Evolutionary conservation across 2,888 invertebrate genomes (phyloP).

Genomic region (Osmoderma eremita): DNA sequence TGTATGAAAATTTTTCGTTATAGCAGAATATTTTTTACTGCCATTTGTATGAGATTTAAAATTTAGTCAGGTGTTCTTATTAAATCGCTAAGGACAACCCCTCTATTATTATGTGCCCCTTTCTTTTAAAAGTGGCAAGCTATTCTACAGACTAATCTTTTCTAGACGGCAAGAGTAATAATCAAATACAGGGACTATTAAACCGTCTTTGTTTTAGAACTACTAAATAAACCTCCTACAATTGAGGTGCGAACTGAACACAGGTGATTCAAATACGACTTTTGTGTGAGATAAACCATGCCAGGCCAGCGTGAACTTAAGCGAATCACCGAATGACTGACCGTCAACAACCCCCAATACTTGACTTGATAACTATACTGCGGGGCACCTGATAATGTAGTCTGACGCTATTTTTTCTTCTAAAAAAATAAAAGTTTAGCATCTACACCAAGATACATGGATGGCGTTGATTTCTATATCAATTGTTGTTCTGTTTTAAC

Average conservation of each 20-base stretch:
- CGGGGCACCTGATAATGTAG: conserved; percentile 55
- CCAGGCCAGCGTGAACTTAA: conserved; percentile 30
- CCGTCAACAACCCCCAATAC: conserved; percentile 35
- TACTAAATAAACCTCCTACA: conserved; percentile 55
- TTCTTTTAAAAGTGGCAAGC: conserved; percentile 14
- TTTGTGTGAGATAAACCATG: conserved; percentile 46
- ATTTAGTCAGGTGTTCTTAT: background rate
- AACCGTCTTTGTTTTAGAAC: conserved; percentile 50
- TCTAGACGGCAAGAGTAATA: conserved; percentile 38
- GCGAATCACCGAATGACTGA: conserved; percentile 16
- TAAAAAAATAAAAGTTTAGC: conserved; percentile 41
- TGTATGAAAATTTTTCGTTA: too few species aligned
- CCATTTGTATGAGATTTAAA: too few species aligned
- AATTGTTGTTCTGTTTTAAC: conserved; percentile 28
- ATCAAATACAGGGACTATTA: conserved; percentile 44
- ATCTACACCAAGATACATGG: background rate
- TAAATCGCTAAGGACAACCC: background rate
- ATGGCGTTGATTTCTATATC: conserved; percentile 16
- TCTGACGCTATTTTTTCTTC: conserved; percentile 54
- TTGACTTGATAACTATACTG: conserved; percentile 49
- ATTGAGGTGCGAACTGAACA: conserved; percentile 51
- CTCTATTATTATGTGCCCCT: conserved; percentile 10
- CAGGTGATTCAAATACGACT: conserved; percentile 51
- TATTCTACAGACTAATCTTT: conserved; percentile 22
- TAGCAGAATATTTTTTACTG: too few species aligned